Percentiles rank a stretch among this genome's conserved stretches.
Evolutionary conservation across 1,140 invertebrate genomes (phyloP).

Genomic region (Zaprionus ornatus): DNA sequence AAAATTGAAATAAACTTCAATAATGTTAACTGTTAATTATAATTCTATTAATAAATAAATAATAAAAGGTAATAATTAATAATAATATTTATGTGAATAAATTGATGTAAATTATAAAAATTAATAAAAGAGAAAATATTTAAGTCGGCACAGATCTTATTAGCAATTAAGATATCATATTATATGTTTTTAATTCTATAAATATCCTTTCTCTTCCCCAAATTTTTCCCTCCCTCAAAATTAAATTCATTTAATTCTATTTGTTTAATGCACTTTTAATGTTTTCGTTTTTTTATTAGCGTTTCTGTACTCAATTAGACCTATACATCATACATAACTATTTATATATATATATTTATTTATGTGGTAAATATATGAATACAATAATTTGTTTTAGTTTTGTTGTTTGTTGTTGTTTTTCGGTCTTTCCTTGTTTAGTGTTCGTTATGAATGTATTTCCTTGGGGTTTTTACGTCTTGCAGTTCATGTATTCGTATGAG

Average conservation of each 20-base stretch:
- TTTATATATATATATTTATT: slow-evolving; percentile 72
- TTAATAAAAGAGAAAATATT: neutral
- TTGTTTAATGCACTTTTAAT: slow-evolving; percentile 70
- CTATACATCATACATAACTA: slow-evolving; percentile 80
- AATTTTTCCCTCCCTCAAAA: neutral
- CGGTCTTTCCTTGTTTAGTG: slow-evolving; percentile 46
- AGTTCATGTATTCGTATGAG: slow-evolving; percentile 16
- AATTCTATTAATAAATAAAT: no score
- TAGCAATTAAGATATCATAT: no score
- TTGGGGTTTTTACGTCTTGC: slow-evolving; percentile 21
- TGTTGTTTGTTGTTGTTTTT: slow-evolving; percentile 42
- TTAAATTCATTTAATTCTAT: neutral
- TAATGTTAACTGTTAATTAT: no score
- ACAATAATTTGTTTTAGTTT: slow-evolving; percentile 71
- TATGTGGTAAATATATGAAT: slow-evolving; percentile 81
- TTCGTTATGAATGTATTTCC: slow-evolving; percentile 39
- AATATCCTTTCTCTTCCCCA: neutral
- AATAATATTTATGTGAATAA: neutral
- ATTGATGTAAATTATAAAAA: neutral
- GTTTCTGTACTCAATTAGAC: slow-evolving; percentile 75
- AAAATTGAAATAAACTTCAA: no score
- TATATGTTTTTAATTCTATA: neutral
- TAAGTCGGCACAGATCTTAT: neutral
- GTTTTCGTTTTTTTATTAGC: slow-evolving; percentile 74
- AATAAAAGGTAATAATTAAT: neutral